phyloP scores from a whole-genome alignment of 35 echinoderm and acorn worm species.

The Hemicentrotus pulcherrimus region DNA sequence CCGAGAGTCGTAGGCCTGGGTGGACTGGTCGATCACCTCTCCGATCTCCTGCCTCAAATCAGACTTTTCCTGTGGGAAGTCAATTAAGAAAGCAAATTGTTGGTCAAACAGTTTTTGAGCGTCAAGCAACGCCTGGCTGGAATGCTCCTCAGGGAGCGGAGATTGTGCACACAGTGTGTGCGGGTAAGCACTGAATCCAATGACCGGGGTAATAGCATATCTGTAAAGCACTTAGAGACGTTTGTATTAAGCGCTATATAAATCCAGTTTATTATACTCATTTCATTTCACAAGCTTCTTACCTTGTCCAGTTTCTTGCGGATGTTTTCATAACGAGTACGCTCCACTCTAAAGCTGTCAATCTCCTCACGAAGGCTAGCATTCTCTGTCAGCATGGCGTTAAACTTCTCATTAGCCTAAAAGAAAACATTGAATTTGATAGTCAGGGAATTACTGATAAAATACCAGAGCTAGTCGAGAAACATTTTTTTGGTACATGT shows the following conservation, averaged over 20 bases:
- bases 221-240: background rate
- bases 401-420: conserved; percentile 96
- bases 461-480: too few relatives aligned
- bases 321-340: conserved; percentile 93
- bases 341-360: conserved; percentile 96
- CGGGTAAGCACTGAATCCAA: too few relatives aligned
- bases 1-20: conserved; percentile 86
- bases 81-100: background rate
- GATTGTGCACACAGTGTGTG: too few relatives aligned
- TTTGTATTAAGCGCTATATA: too few relatives aligned
- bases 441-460: background rate
- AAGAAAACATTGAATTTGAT: background rate
- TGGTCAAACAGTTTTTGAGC: too few relatives aligned
- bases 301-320: conserved; percentile 98
- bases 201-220: too few relatives aligned
- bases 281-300: background rate
- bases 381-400: conserved; percentile 90
- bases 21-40: conserved; percentile 99
- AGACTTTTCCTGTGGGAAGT: conserved; percentile 64
- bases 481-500: too few relatives aligned
- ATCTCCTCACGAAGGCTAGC: conserved; percentile 88
- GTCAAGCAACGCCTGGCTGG: too few relatives aligned
- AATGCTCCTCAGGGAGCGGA: too few relatives aligned
- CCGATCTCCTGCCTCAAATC: conserved; percentile 86
- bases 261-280: background rate